Base-by-base conservation (phyloP, 2,113 vertebrate genomes). In the Martes martes region DNA sequence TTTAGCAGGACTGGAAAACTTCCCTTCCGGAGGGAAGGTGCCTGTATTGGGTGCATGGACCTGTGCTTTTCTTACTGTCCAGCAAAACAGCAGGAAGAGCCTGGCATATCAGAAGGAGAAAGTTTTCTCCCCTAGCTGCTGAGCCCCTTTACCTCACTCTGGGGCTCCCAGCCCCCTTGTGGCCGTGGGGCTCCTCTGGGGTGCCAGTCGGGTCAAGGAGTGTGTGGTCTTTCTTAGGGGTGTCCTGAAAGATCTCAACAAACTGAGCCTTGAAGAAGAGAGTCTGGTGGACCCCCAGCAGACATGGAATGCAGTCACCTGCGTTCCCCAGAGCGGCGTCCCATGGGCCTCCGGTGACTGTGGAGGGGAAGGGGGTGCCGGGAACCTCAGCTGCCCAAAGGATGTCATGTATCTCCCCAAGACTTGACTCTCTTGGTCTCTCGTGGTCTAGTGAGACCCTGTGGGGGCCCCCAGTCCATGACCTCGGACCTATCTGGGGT, bases 321-420 rank as follows among this genome's bases (percentile, higher is more conserved):
- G 59, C 3, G 0, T 86, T 71, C 45, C 82, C 69, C 73, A 33
- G 73, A 69, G 52, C 61, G 76, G 10, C 15, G 6, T 55, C 33
- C 65, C 33, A 8, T 14, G 3, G 31, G 73, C 42, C 92, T 50
- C 10, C 55, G 57, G n/a, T 31, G 47, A 33, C 88, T 3, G 0
- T 16, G 6, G 26, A 61, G n/a, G 7, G 28, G 23, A 26, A 50
- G 26, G 16, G 4, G 4, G 67, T 16, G 6, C 31, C 0, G 0
- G 52, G 14, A 14, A 26, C 19, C 52, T 81, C 0, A 0, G 24
- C 65, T 18, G 26, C 84, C 81, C 0, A 74, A 61, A 81, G 82
- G 33, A 33, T 10, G 2, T 39, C 24, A n/a, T 8, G 7, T 63
- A 19, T 39, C 10, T 19, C 18, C 26, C 73, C 74, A n/a, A 65